These are phyloP conservation scores for Cordilura impudica DNA, from an alignment of 2,888 invertebrate genomes.

Conservation along the genomic window DNA sequence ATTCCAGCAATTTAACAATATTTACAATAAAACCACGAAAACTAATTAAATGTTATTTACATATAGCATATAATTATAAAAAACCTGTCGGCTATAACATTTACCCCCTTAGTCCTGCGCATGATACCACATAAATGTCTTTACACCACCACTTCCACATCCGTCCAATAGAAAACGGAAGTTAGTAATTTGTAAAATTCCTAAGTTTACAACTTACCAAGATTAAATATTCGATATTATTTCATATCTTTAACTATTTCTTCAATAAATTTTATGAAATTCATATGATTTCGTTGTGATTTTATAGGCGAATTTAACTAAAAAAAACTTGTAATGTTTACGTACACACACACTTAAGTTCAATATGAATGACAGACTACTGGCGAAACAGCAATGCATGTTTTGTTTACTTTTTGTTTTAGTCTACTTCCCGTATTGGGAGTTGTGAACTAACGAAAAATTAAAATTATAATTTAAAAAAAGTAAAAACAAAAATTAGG, in stretches of 20 bases:
- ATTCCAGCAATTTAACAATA: conserved; percentile 32
- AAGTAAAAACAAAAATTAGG: too few species aligned
- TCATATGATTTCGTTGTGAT: not conserved
- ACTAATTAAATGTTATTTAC: not conserved
- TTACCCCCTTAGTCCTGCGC: conserved; percentile 40
- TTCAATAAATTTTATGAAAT: not conserved
- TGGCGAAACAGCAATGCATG: not conserved
- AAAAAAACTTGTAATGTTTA: conserved; percentile 6
- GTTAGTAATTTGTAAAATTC: conserved; percentile 67
- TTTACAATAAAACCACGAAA: not conserved
- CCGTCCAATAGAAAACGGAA: conserved; percentile 67
- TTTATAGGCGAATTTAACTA: not conserved
- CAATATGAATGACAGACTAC: conserved; percentile 35
- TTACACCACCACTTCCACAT: conserved; percentile 67
- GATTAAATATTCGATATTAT: not conserved
- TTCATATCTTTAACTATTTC: not conserved
- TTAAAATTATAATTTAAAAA: too few species aligned
- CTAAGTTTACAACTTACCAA: conserved; percentile 31
- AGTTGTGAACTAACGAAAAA: conserved; percentile 1
- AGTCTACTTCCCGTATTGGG: conserved; percentile 10
- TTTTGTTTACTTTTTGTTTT: conserved; percentile 20
- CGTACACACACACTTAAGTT: conserved; percentile 18
- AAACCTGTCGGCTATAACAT: not conserved
- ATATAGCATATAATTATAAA: not conserved
- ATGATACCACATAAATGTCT: conserved; percentile 43